These are phyloP conservation scores for Hirundo rustica DNA, from an alignment of 2,797 vertebrate species.

Conservation along the genomic window DNA sequence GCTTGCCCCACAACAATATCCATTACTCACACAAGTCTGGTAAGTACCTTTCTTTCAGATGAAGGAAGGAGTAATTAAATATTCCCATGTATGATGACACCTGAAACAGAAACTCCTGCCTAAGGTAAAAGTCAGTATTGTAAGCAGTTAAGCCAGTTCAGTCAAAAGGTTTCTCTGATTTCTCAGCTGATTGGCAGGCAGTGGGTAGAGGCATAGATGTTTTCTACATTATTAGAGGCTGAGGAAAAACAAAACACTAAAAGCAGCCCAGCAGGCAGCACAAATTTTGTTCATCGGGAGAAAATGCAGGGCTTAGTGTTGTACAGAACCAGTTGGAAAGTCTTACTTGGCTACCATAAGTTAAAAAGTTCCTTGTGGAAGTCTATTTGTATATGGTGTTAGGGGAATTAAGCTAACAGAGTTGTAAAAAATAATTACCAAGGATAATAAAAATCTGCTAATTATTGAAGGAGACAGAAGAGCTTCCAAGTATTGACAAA, in stretches of 20 bases:
- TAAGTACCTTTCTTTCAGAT: background rate
- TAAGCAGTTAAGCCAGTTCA: constrained; percentile 19
- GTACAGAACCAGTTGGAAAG: background rate
- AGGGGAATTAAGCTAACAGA: background rate
- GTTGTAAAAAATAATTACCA: background rate
- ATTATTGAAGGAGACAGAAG: background rate
- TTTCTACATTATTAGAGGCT: background rate
- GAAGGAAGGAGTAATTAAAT: constrained; percentile 20
- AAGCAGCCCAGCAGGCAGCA: background rate
- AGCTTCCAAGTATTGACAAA: background rate
- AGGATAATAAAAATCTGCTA: background rate
- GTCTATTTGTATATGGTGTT: background rate
- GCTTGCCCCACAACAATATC: background rate
- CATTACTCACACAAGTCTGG: background rate
- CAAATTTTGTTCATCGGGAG: background rate
- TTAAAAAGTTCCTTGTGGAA: background rate
- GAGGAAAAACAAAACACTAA: background rate
- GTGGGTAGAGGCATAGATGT: background rate
- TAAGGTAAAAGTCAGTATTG: background rate
- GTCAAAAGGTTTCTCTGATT: constrained; percentile 15
- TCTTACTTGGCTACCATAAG: background rate
- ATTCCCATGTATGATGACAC: background rate
- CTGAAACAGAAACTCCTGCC: constrained; percentile 32
- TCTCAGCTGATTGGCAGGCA: background rate
- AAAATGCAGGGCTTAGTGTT: background rate